Evolutionary conservation across 2,797 vertebrate species (phyloP), one percentile per base, ranked within the genome.

Genomic region (Acrocephalus scirpaceus): DNA sequence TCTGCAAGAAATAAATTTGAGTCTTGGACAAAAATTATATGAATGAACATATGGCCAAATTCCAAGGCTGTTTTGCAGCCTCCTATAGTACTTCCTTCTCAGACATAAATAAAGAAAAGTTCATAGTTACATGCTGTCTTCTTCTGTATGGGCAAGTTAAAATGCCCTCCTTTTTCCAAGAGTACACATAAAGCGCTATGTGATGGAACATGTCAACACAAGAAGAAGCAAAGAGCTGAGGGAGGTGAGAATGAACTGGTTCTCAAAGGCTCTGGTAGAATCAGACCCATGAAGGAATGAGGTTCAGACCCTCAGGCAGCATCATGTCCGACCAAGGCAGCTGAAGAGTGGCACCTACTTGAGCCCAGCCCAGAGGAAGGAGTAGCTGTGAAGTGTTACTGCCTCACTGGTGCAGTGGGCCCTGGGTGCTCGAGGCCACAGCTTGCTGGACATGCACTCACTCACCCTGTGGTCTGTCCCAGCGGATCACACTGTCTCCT

Each of bases 361-460:
- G 29, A 83, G 32, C 29, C 10, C 25, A 70, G 30, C 3, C 11
- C 15, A 29, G 23, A 15, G 32, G 23, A 56, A 79, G 16, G 8
- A 44, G 48, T 1, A 14, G 6, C 21, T 60, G n/a, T 30, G 40
- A 26, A 26, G 20, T 3, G 18, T 20, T 25, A 13, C 51, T 44
- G 27, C 40, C 17, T 51, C 5, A 1, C 0, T 27, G 60, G 8
- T 14, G 3, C 15, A n/a, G 27, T 10, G 20, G 8, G 47, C 9
- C 30, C 30, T 17, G 32, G 11, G 30, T 26, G 47, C 29, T 19
- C 13, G 61, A 74, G 29, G 40, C 44, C 65, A 61, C 11, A 13
- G 16, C 17, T 19, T 70, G 18, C 53, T 74, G 60, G n/a, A 15
- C 13, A 12, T 17, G 25, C 13, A 16, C 21, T 62, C 29, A 32